A percentile compares a stretch with the other conserved stretches of the same genome.
Evolutionary conservation across 2,888 invertebrate species (phyloP).

Genomic region (Lepidochrysops patricia): DNA sequence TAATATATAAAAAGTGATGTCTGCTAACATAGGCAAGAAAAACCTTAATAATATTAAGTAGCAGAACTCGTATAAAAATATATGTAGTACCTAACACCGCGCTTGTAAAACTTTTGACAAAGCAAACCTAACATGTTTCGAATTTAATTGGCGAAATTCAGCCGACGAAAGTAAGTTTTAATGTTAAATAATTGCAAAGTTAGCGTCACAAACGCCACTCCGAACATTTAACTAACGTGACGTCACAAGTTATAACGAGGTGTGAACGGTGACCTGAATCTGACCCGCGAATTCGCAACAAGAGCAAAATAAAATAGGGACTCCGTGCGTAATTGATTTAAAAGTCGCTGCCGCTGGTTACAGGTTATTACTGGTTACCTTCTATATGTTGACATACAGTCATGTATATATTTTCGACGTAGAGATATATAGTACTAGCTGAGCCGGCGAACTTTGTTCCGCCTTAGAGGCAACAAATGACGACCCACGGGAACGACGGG

Average conservation of each 20-base stretch:
- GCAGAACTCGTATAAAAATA: too few species aligned
- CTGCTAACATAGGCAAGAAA: too few species aligned
- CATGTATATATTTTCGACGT: too few species aligned
- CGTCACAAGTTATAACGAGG: conserved; percentile 11
- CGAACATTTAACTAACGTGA: conserved; percentile 8
- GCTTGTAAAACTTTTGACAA: neutral
- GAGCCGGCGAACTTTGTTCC: too few species aligned
- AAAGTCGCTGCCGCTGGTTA: neutral
- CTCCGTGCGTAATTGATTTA: neutral
- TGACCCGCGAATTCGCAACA: neutral
- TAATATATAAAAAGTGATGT: too few species aligned
- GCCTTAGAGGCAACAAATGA: too few species aligned
- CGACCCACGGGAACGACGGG: too few species aligned
- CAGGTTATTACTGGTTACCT: neutral
- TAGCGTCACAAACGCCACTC: conserved; percentile 9
- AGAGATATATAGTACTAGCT: too few species aligned
- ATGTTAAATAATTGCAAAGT: conserved; percentile 9
- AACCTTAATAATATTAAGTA: too few species aligned
- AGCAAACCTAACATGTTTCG: neutral
- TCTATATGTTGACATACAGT: too few species aligned
- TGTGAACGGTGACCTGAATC: conserved; percentile 4
- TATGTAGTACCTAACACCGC: neutral
- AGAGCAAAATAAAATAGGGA: neutral
- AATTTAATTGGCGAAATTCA: conserved; percentile 7
- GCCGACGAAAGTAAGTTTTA: conserved; percentile 1